These are phyloP conservation scores for Alexandromys fortis DNA, from an alignment of 2,113 vertebrate genomes.

Conservation along the genomic window DNA sequence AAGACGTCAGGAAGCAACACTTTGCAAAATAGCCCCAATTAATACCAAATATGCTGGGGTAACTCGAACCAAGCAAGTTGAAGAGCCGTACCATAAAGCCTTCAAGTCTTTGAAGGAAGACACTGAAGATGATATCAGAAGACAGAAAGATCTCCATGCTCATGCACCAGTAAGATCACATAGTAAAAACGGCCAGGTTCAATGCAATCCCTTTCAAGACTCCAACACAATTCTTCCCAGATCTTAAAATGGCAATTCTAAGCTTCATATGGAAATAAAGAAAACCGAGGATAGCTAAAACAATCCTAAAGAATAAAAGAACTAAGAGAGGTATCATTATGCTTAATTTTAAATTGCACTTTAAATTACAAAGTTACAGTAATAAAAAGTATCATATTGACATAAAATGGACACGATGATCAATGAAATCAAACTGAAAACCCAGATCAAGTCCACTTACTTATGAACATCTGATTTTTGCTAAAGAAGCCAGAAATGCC, in stretches of 20 bases:
- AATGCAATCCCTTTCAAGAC: background rate
- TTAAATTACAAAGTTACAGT: background rate
- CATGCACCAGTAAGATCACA: background rate
- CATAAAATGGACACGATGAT: background rate
- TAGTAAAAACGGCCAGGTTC: too few species aligned
- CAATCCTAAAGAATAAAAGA: background rate
- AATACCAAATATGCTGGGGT: background rate
- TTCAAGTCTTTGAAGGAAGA: background rate
- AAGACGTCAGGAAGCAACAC: background rate
- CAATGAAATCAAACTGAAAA: background rate
- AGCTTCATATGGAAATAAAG: background rate
- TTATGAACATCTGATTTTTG: background rate
- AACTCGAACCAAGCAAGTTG: background rate
- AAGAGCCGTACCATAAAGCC: background rate
- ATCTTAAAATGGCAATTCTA: background rate
- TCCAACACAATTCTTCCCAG: background rate
- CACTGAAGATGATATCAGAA: background rate
- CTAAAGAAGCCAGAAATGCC: background rate
- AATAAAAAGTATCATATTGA: too few species aligned
- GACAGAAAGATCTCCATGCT: background rate
- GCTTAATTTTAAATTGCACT: background rate
- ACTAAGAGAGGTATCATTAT: background rate
- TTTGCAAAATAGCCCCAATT: too few species aligned
- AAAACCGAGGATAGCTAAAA: background rate
- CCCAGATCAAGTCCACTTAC: background rate